phyloP scores from a whole-genome alignment of 2,888 invertebrate species.

The Nudaria mundana region DNA sequence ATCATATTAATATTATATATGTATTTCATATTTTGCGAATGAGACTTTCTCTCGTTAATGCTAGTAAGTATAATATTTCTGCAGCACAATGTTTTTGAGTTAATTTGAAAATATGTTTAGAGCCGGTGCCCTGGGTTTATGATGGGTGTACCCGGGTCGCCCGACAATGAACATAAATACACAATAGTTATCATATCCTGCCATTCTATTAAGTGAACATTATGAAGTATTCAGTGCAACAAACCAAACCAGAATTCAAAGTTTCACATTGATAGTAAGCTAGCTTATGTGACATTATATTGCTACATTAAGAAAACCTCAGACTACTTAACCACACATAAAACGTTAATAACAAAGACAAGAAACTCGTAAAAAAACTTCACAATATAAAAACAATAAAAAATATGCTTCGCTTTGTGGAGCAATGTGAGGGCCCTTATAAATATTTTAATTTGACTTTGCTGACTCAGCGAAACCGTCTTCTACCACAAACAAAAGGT shows the following conservation, averaged over 20 bases:
- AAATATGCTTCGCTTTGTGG: constrained; percentile 10
- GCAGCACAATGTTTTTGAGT: neutral
- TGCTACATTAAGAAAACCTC: neutral
- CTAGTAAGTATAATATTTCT: constrained; percentile 9
- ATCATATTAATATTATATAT: constrained; percentile 32
- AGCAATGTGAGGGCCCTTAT: constrained; percentile 34
- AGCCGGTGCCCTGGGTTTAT: no score
- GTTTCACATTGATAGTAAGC: no score
- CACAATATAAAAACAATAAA: constrained; percentile 26
- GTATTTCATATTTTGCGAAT: constrained; percentile 18
- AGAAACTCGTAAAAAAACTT: constrained; percentile 13
- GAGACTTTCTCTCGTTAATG: constrained; percentile 24
- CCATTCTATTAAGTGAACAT: no score
- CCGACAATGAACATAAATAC: no score
- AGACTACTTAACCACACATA: neutral
- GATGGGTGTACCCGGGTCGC: no score
- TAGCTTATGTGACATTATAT: no score
- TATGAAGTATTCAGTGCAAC: no score
- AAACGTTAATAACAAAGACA: neutral
- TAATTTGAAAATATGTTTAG: no score
- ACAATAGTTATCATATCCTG: no score
- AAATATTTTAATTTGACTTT: constrained; percentile 60
- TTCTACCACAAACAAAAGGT: neutral
- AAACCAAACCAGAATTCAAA: no score
- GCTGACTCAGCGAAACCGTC: constrained; percentile 48